Conservation (phyloP, 1,140 invertebrate species). For the Drosophila bipectinata region DNA sequence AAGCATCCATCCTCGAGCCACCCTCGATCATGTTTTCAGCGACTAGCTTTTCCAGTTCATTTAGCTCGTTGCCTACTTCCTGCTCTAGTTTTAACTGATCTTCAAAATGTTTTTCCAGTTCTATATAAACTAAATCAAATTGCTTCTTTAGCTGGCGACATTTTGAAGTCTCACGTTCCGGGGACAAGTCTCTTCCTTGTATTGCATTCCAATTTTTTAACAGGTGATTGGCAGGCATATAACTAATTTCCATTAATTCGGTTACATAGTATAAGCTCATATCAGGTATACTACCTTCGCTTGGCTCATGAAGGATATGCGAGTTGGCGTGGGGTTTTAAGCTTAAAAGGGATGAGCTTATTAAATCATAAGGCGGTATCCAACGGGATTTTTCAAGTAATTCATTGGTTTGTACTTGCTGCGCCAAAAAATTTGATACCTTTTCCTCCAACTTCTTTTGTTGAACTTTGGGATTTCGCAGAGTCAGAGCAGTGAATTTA, state of each 20-base stretch:
- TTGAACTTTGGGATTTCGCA: conserved; percentile 60
- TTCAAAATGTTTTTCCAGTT: conserved; percentile 53
- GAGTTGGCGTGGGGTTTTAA: conserved; percentile 3
- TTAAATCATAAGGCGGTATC: conserved; percentile 24
- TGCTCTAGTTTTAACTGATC: conserved; percentile 11
- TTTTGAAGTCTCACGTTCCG: conserved; percentile 17
- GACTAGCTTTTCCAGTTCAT: conserved; percentile 55
- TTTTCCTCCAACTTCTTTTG: conserved; percentile 55
- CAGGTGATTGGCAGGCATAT: conserved; percentile 52
- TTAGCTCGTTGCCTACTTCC: conserved; percentile 28
- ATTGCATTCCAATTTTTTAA: conserved; percentile 68
- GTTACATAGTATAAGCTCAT: conserved; percentile 56
- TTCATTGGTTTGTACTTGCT: conserved; percentile 46
- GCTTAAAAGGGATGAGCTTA: conserved; percentile 25
- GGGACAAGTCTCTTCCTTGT: conserved; percentile 69
- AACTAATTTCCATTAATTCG: conserved; percentile 52
- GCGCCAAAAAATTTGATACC: conserved; percentile 48
- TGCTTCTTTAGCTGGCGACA: conserved; percentile 7
- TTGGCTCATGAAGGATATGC: conserved; percentile 29
- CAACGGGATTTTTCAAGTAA: background rate
- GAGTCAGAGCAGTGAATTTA: conserved; percentile 74
- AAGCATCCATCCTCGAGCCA: conserved; percentile 3
- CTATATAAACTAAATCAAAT: conserved; percentile 39
- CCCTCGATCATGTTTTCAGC: conserved; percentile 57
- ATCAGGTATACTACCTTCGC: conserved; percentile 23